Conservation (phyloP, 2,888 invertebrate species). For the Erebia palarica region DNA sequence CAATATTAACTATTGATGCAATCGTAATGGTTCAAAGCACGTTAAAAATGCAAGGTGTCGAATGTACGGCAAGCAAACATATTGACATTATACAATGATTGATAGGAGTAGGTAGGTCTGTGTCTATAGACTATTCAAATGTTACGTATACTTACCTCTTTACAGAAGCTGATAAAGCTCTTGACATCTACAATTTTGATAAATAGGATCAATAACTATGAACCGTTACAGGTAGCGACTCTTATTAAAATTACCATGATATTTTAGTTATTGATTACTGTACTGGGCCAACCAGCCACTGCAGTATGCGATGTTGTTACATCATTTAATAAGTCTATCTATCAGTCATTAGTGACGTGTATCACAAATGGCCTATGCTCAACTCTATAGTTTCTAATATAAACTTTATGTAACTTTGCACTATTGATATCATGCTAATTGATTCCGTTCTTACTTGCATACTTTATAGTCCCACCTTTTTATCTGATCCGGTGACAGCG, state of each 20-base stretch:
- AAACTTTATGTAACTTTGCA: conserved; percentile 12
- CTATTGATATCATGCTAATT: not conserved
- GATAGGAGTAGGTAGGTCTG: not conserved
- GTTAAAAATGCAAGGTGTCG: not conserved
- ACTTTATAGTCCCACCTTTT: no score
- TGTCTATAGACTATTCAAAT: not conserved
- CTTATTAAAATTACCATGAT: conserved; percentile 16
- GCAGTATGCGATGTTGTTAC: conserved; percentile 18
- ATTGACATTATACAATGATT: not conserved
- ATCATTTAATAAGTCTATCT: not conserved
- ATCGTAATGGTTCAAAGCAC: not conserved
- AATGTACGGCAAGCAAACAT: not conserved
- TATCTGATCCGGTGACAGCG: no score
- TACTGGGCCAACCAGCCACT: not conserved
- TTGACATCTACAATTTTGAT: conserved; percentile 21
- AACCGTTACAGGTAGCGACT: conserved; percentile 14
- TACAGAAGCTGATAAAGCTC: conserved; percentile 18
- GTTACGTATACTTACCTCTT: not conserved
- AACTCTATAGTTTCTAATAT: conserved; percentile 22
- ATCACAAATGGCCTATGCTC: conserved; percentile 31
- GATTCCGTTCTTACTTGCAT: no score
- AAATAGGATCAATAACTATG: conserved; percentile 3
- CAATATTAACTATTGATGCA: no score
- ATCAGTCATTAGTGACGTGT: conserved; percentile 22
- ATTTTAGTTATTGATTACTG: conserved; percentile 25